Percentiles rank a stretch among this genome's conserved stretches.
Conservation (phyloP, 2,888 invertebrate genomes). For the Heliconius sara region DNA sequence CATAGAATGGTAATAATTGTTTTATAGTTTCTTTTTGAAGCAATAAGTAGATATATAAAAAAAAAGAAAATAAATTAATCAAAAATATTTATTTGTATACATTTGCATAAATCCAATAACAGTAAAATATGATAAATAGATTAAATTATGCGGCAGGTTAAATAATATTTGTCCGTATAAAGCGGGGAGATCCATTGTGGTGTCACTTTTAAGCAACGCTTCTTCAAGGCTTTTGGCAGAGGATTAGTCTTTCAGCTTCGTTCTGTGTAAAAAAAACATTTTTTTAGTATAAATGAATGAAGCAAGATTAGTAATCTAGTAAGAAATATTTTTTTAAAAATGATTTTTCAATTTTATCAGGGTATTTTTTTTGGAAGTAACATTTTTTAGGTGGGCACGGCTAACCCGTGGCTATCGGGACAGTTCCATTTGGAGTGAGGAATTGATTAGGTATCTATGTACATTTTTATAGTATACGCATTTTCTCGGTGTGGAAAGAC, state of each 20-base stretch:
- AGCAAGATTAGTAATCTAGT: too few species aligned
- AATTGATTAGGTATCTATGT: neutral
- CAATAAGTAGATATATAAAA: neutral
- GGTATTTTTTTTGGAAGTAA: too few species aligned
- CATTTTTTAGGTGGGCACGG: too few species aligned
- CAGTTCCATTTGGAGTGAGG: neutral
- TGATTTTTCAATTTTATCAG: too few species aligned
- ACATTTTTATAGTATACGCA: neutral
- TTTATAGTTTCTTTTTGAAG: neutral
- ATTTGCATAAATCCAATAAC: conserved; percentile 31
- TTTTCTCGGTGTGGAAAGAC: neutral
- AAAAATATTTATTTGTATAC: conserved; percentile 44
- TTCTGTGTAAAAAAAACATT: conserved; percentile 62
- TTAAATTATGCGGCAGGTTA: conserved; percentile 22
- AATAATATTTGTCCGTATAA: conserved; percentile 21
- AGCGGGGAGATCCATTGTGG: conserved; percentile 35
- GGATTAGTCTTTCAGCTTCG: conserved; percentile 75
- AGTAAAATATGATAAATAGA: conserved; percentile 31
- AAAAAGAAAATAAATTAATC: conserved; percentile 23
- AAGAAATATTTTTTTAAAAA: too few species aligned
- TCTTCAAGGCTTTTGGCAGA: conserved; percentile 73
- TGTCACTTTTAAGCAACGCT: conserved; percentile 13
- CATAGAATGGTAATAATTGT: neutral
- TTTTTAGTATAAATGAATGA: neutral
- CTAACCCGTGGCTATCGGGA: too few species aligned